Conservation (phyloP, 1,140 invertebrate species). For the Ctenoplectra terminalis region DNA sequence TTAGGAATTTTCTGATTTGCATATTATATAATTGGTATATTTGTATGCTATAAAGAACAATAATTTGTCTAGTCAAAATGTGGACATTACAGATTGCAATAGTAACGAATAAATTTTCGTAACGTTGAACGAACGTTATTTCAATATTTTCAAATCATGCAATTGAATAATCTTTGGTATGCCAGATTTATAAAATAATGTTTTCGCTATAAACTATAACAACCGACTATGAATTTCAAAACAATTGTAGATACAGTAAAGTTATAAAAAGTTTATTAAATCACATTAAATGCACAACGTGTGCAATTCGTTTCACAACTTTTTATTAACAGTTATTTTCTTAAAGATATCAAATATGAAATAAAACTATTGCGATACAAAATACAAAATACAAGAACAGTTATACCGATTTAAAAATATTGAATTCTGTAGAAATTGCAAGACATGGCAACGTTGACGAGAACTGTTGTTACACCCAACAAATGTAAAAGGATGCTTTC, state of each 20-base stretch:
- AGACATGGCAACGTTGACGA: slow-evolving; percentile 19
- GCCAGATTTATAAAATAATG: not conserved
- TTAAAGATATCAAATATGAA: not conserved
- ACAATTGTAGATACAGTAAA: too few species aligned
- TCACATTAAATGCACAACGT: too few species aligned
- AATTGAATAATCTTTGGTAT: not conserved
- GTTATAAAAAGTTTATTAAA: too few species aligned
- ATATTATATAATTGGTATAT: not conserved
- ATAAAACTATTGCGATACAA: not conserved
- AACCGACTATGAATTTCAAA: not conserved
- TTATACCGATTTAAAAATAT: not conserved
- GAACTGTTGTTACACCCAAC: slow-evolving; percentile 2
- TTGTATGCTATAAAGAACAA: not conserved
- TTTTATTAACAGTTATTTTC: too few species aligned
- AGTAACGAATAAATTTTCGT: not conserved
- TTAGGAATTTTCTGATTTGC: not conserved
- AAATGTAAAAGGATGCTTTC: slow-evolving; percentile 22
- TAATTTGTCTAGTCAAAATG: too few species aligned
- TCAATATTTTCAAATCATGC: not conserved
- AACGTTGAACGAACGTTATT: not conserved
- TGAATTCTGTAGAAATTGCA: not conserved
- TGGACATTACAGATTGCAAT: too few species aligned
- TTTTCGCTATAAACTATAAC: not conserved
- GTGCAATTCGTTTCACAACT: too few species aligned
- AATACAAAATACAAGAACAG: not conserved